Evolutionary conservation across 2,888 invertebrate species (phyloP), one percentile per base, ranked within the genome.

Genomic region (Malthinus flaveolus): DNA sequence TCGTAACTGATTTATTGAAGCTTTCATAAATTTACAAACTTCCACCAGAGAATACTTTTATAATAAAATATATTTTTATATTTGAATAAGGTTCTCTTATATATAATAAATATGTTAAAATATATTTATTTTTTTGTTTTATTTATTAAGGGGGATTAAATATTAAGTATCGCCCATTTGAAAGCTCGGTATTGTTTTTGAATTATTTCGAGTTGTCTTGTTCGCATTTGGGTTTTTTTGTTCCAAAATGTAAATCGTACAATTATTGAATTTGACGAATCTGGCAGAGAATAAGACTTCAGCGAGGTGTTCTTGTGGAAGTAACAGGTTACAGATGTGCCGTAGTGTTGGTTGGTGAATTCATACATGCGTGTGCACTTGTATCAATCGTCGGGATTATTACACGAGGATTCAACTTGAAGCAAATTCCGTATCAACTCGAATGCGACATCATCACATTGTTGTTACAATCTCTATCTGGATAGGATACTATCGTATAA

Each of bases 1-100:
- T 56, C 66, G 45, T 44, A 56, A 61, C 69, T 75, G 76, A 76
- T 75, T 76, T 76, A 76, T 75, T 69, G 65, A 66, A 56, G 63
- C 65, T 50, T 52, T 65, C 61, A 73, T 73, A 73, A 74, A 73
- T 74, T 71, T 63, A 63, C 67, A 70, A 73, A 73, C 66, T 72
- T 62, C 61, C 52, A 48, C 53, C 39, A 23, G 66, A 65, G 66
- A 67, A 69, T 69, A 66, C 67, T 66, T 67, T 65, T 61, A 23
- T 57, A 52, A 47, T 57, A 52, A 51, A 47, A 49, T 15, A 37
- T 34, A 11, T 49, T 47, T 33, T 32, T 47, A 13, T 32, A 47
- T 34, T 33, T 32, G 46, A 32, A 46, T 46, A 31, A 51, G 10
- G 12, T 13, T 32, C 34, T 5, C n/a, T 33, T 15, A 32, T 44